phyloP scores from a whole-genome alignment of 2,888 invertebrate species.

The Nephrotoma guestfalica region DNA sequence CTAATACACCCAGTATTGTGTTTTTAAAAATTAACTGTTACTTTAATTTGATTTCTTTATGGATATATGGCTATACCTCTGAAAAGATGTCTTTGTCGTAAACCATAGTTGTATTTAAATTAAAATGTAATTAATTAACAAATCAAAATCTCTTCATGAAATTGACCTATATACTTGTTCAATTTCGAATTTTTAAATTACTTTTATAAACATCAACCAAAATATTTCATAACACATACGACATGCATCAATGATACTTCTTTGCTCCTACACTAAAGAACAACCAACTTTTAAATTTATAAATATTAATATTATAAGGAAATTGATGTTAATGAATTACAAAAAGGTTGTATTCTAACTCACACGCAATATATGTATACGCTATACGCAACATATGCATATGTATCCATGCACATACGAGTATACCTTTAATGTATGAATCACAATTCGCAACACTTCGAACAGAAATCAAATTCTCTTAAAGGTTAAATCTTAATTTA shows the following conservation, averaged over 20 bases:
- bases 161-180: neutral
- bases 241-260: too few species aligned
- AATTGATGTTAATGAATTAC: neutral
- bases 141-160: neutral
- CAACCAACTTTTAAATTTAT: too few species aligned
- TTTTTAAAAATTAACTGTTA: neutral
- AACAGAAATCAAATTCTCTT: neutral
- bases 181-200: too few species aligned
- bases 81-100: neutral
- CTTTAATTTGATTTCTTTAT: neutral
- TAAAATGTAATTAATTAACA: neutral
- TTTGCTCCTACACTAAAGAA: too few species aligned
- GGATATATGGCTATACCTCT: neutral
- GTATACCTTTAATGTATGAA: neutral
- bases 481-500: neutral
- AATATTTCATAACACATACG: neutral
- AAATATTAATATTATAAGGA: neutral
- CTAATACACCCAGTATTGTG: neutral
- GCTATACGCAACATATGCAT: neutral
- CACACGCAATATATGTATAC: neutral
- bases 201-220: neutral
- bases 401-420: too few species aligned
- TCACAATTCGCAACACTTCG: neutral
- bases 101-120: neutral
- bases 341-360: neutral